phyloP scores from a whole-genome alignment of 2,888 invertebrate species.

The Ophonus ardosiacus region DNA sequence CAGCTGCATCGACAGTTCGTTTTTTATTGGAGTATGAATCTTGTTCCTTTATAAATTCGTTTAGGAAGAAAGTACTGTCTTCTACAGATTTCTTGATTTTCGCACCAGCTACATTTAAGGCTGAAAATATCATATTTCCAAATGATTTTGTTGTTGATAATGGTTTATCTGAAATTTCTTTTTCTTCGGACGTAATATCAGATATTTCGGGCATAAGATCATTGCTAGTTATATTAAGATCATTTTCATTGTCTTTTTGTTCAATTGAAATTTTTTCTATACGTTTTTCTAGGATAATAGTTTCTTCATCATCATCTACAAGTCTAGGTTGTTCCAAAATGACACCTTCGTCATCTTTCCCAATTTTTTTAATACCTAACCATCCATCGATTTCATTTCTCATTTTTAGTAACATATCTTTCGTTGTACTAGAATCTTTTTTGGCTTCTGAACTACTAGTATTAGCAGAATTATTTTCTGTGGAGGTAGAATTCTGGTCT shows the following conservation, averaged over 20 bases:
- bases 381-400: background rate
- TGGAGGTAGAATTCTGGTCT: background rate
- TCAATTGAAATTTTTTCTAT: too few species aligned
- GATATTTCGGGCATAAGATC: too few species aligned
- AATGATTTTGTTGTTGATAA: conserved; percentile 89
- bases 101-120: conserved; percentile 92
- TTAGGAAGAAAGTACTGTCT: conserved; percentile 92
- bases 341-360: background rate
- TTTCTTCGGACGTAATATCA: background rate
- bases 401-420: background rate
- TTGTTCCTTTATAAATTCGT: conserved; percentile 95
- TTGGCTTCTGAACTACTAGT: background rate
- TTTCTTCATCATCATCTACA: too few species aligned
- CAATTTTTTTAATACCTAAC: background rate
- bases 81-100: conserved; percentile 95
- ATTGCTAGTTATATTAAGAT: too few species aligned
- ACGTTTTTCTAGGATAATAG: too few species aligned
- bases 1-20: conserved; percentile 77
- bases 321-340: background rate
- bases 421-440: background rate
- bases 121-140: conserved; percentile 91
- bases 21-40: conserved; percentile 77
- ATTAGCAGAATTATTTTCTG: background rate
- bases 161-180: conserved; percentile 77
- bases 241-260: too few species aligned